phyloP scores from a whole-genome alignment of 2,113 vertebrate genomes.

The Pygoscelis adeliae region DNA sequence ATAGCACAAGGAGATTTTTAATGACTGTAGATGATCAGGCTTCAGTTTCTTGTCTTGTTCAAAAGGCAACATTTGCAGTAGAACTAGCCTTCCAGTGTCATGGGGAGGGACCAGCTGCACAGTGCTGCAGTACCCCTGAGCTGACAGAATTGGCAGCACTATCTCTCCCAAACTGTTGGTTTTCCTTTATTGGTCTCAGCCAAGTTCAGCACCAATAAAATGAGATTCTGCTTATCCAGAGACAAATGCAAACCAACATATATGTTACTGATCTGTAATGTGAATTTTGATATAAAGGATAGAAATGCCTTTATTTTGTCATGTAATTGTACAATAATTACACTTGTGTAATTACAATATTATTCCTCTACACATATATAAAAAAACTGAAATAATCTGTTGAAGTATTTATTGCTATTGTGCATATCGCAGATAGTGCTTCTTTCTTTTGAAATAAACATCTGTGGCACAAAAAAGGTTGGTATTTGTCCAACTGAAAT shows the following conservation, averaged over 20 bases:
- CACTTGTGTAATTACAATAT: neutral
- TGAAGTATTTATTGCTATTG: neutral
- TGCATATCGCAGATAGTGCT: neutral
- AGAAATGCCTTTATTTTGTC: neutral
- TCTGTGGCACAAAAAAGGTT: neutral
- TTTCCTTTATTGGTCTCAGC: neutral
- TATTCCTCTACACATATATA: neutral
- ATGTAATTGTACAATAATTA: neutral
- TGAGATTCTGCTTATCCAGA: neutral
- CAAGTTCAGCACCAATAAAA: neutral
- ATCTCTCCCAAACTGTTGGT: neutral
- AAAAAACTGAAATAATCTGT: neutral
- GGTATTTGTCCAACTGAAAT: neutral
- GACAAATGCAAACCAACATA: neutral
- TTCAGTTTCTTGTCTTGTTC: neutral
- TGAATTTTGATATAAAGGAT: neutral
- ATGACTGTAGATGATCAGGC: neutral
- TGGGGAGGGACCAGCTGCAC: neutral
- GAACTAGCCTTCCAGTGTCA: neutral
- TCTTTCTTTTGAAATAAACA: neutral
- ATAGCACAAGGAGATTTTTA: conserved; percentile 58
- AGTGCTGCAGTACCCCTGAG: neutral
- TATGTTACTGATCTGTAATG: neutral
- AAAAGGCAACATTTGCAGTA: neutral
- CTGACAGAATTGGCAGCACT: neutral